These are phyloP conservation scores for Sinhomidia bicolor DNA, from an alignment of 2,888 invertebrate genomes.

Conservation along the genomic window DNA sequence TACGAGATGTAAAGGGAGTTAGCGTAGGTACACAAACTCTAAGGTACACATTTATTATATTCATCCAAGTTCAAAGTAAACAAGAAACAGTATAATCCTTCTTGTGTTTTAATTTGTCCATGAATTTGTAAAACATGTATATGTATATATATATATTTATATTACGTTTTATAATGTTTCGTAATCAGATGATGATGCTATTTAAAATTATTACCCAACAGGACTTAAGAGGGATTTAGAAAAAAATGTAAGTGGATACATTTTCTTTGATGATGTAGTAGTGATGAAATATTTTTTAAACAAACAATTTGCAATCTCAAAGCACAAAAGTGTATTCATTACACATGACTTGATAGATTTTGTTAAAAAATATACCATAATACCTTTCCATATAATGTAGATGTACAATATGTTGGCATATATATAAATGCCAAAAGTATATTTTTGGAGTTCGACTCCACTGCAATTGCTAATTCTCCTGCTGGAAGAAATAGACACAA, in stretches of 20 bases:
- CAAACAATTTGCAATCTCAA: background rate
- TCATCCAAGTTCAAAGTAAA: background rate
- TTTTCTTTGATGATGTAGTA: background rate
- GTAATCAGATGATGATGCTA: background rate
- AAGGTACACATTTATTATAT: no score
- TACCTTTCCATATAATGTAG: background rate
- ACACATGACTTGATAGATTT: background rate
- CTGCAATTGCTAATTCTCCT: background rate
- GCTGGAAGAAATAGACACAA: conserved; percentile 3
- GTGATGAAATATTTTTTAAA: background rate
- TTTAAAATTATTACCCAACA: background rate
- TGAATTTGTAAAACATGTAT: background rate
- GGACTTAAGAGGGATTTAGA: background rate
- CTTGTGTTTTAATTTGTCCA: background rate
- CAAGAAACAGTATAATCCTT: background rate
- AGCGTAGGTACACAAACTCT: no score
- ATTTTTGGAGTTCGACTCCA: background rate
- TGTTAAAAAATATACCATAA: no score
- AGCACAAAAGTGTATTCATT: no score
- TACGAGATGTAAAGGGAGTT: no score
- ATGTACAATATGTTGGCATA: background rate
- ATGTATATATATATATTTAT: no score
- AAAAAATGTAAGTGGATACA: background rate
- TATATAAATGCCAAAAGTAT: background rate
- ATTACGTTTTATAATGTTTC: background rate